Conservation (phyloP, 2,888 invertebrate species). For the Chrysina gloriosa region DNA sequence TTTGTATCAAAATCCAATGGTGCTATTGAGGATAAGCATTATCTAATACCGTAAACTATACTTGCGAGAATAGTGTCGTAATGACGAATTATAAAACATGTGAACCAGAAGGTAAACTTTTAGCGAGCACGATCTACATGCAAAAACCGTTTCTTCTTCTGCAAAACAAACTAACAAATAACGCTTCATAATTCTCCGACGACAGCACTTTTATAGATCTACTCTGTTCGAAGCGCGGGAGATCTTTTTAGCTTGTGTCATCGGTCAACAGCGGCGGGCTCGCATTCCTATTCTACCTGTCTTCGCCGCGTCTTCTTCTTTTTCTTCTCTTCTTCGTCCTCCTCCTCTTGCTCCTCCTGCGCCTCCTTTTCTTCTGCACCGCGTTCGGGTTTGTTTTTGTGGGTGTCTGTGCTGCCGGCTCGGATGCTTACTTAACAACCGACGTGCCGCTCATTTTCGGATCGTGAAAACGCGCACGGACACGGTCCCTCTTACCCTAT, state of each 20-base stretch:
- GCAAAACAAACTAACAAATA: too few species aligned
- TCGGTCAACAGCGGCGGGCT: constrained; percentile 15
- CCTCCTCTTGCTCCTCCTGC: neutral
- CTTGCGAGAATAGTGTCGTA: neutral
- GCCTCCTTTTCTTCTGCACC: neutral
- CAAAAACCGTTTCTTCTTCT: too few species aligned
- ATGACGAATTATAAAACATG: too few species aligned
- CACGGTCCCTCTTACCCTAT: constrained; percentile 50
- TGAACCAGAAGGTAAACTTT: too few species aligned
- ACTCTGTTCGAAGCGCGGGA: too few species aligned
- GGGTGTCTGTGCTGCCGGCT: constrained; percentile 45
- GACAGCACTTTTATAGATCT: too few species aligned
- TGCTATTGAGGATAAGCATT: too few species aligned
- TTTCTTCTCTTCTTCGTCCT: neutral
- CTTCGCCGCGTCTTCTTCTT: constrained; percentile 17
- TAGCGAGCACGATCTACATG: too few species aligned
- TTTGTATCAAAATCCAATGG: too few species aligned
- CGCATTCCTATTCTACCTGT: constrained; percentile 28
- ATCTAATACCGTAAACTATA: too few species aligned
- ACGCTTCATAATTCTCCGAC: too few species aligned
- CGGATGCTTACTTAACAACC: constrained; percentile 47
- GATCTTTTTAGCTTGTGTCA: constrained; percentile 7
- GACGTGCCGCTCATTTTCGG: constrained; percentile 55
- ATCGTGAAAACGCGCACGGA: too few species aligned
- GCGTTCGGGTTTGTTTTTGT: constrained; percentile 49